Percentiles rank a stretch among this genome's conserved stretches.
Evolutionary conservation across 2,797 vertebrate species (phyloP).

Genomic region (Peromyscus nudipes): DNA sequence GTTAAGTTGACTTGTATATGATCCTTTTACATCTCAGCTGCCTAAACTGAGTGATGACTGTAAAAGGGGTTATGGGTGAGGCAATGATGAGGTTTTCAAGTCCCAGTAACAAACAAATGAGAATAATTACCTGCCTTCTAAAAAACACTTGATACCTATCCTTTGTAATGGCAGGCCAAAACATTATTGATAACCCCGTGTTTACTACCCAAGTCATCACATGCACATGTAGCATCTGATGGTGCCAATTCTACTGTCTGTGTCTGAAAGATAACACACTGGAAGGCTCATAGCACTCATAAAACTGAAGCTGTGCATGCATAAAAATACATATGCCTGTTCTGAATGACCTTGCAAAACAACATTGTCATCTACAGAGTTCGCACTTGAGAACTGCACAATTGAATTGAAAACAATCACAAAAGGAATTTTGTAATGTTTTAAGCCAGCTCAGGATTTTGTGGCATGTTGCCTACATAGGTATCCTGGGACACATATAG

Average conservation of each 20-base stretch:
- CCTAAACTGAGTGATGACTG: not conserved
- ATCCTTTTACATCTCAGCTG: not conserved
- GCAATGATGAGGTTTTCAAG: not conserved
- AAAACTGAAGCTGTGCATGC: not conserved
- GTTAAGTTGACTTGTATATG: not conserved
- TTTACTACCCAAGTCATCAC: not conserved
- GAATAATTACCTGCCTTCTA: not conserved
- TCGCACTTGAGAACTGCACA: not conserved
- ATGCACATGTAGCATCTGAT: not conserved
- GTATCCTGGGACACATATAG: not conserved
- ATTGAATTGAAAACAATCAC: not conserved
- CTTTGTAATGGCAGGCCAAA: not conserved
- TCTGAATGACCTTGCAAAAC: not conserved
- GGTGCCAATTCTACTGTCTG: not conserved
- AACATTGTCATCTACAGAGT: not conserved
- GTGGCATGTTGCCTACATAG: not conserved
- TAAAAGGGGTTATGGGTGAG: not conserved
- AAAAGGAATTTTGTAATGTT: not conserved
- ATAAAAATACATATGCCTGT: not conserved
- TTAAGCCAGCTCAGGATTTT: not conserved
- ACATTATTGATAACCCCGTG: slow-evolving; percentile 3
- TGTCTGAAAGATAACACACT: slow-evolving; percentile 43
- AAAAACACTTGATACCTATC: not conserved
- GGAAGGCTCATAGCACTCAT: not conserved
- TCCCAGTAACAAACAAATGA: not conserved